Evolutionary conservation across 2,113 vertebrate species (phyloP).

Genomic region (Scatophagus argus): DNA sequence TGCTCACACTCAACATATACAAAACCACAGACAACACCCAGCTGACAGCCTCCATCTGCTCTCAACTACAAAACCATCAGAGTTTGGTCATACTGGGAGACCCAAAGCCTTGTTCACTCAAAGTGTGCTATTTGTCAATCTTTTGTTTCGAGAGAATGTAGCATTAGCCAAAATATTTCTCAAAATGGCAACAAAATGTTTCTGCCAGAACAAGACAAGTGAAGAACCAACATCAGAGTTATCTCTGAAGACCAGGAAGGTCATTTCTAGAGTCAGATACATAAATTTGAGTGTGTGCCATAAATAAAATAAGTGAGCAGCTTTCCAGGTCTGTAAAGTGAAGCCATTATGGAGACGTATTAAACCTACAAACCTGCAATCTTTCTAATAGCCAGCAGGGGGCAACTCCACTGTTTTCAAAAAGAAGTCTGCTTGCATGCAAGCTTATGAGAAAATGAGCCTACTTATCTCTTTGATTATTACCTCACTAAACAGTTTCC

Average conservation of each 20-base stretch:
- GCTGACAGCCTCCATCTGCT: not conserved
- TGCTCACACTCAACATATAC: slow-evolving; percentile 13
- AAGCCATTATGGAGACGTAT: too few species aligned
- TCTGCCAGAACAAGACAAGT: not conserved
- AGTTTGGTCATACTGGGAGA: not conserved
- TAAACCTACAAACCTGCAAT: too few species aligned
- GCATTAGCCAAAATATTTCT: not conserved
- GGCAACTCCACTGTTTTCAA: too few species aligned
- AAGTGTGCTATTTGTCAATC: not conserved
- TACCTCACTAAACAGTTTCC: too few species aligned
- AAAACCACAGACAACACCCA: slow-evolving; percentile 45
- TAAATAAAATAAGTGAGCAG: too few species aligned
- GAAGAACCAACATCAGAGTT: not conserved
- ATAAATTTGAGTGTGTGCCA: too few species aligned
- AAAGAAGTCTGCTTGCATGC: too few species aligned
- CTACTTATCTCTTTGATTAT: too few species aligned
- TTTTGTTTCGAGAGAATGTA: not conserved
- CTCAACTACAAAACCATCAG: not conserved
- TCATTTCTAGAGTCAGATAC: too few species aligned
- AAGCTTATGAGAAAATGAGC: too few species aligned
- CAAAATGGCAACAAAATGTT: not conserved
- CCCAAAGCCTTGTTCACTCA: not conserved
- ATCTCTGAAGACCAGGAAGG: not conserved
- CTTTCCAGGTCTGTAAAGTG: too few species aligned
- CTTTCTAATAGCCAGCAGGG: too few species aligned